Evolutionary conservation across 2,113 vertebrate genomes (phyloP), one percentile per base, ranked within the genome.

Genomic region (Saiga tatarica): DNA sequence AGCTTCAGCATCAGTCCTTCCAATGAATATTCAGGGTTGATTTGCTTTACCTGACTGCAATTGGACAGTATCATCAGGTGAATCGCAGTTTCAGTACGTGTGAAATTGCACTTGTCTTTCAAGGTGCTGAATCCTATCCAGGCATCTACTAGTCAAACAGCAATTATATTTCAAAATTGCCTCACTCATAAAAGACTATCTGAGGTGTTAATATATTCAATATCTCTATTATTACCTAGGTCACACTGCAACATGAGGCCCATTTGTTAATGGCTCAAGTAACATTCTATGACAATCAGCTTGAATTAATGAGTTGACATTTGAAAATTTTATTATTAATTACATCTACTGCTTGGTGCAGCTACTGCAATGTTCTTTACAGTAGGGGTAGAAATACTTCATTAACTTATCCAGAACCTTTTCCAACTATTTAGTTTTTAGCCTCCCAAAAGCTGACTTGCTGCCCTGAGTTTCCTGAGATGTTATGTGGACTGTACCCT

Each of bases 261-360:
- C 47, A 47, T 97, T 93, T 94, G 79, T 94, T 97, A 76, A 76
- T 76, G 39, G 88, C 81, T 81, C 60, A 59, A 57, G 39, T 97
- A 91, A 96, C 59, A 90, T 93, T 90, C 81, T 78, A 28, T 14
- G 85, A 21, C 13, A 85, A 67, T 55, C 91, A 85, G 57, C 50
- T 97, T 98, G 82, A 96, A 93, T 95, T 91, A 97, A 92, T 97
- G 52, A 87, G 39, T 53, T 94, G 88, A 62, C 64, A 47, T 76
- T 96, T 76, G 74, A 96, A 71, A 95, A 92, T 93, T 89, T 67
- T 53, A 67, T 74, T 96, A 78, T 89, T 87, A 92, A 87, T 92
- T 84, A 47, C 1, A 81, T 74, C 67, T 91, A 33, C 6, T 87
- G 33, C 67, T 91, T 30, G 47, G 28, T 84, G 94, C 21, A 33